Evolutionary conservation across 2,113 vertebrate genomes (phyloP), one percentile per base, ranked within the genome.

Genomic region (Hydropotes inermis): DNA sequence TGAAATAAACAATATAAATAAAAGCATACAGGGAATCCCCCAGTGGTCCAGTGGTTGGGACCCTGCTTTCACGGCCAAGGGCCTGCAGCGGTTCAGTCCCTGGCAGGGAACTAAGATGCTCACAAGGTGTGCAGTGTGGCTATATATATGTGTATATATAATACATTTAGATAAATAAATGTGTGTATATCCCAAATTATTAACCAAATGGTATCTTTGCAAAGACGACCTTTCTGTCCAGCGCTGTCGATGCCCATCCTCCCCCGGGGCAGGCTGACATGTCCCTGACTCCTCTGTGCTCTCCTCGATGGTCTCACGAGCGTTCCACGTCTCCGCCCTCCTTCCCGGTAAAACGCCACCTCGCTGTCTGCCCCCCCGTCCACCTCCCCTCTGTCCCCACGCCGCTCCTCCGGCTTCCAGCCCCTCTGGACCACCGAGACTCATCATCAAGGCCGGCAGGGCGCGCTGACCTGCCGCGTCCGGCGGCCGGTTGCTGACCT

Each of bases 401-500:
- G 47, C 17, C 23, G 55, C 70, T 64, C 43, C 4, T 67, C 47
- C 15, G 19, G 39, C 57, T 47, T 55, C 54, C 43, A 36, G 23
- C 7, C 74, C 36, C 36, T 1, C 2, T 0, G 45, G 16, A 3
- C 50, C 50, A 87, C 67, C 2, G n/a, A 79, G 67, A 30, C n/a
- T 12, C 36, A 9, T 45, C 27, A 85, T 16, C 50, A 27, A 87
- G 57, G 58, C 21, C 11, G 21, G 1, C 1, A 27, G 28, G 39
- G 39, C 28, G 25, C 25, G 25, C 9, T 3, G 9, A 19, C n/a
- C 7, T 28, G 2, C 8, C 17, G 6, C 16, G 23, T 14, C 15
- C 5, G 0, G 0, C 5, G 3, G 28, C 6, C 39, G 11, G 6
- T 9, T 14, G 28, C 33, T 74, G 33, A 7, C 9, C 17, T 60